Conservation (phyloP, 2,797 vertebrate genomes). For the Neopelma chrysocephalum region DNA sequence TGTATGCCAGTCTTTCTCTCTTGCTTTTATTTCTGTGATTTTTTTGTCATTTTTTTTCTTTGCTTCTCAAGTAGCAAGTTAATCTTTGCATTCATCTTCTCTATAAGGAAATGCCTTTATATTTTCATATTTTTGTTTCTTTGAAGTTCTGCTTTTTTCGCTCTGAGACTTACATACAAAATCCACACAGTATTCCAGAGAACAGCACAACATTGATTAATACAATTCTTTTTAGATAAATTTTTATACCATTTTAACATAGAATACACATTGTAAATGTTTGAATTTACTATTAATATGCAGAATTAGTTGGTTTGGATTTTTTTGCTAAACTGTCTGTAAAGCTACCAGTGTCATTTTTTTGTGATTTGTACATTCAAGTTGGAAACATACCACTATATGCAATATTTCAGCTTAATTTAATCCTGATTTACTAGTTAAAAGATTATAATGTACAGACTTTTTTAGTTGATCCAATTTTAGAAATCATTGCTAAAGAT, state of each 20-base stretch:
- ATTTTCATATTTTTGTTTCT: neutral
- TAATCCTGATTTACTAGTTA: neutral
- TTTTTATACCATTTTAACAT: neutral
- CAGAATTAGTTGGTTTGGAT: neutral
- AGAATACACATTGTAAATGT: neutral
- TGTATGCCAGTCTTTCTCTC: neutral
- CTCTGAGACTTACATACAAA: neutral
- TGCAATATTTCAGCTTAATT: neutral
- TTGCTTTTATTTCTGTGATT: neutral
- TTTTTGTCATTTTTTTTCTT: neutral
- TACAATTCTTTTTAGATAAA: neutral
- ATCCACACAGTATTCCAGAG: neutral
- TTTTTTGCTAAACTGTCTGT: neutral
- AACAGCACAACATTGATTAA: neutral
- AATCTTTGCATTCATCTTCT: neutral
- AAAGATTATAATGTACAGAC: neutral
- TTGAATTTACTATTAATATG: neutral
- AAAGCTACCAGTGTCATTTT: neutral
- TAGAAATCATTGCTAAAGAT: neutral
- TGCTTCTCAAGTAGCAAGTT: neutral
- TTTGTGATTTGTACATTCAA: neutral
- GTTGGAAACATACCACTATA: neutral
- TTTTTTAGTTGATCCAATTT: neutral
- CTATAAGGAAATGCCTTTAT: neutral
- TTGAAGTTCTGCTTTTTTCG: neutral